Evolutionary conservation across 2,797 vertebrate species (phyloP).

Genomic region (Anguilla marmorata): DNA sequence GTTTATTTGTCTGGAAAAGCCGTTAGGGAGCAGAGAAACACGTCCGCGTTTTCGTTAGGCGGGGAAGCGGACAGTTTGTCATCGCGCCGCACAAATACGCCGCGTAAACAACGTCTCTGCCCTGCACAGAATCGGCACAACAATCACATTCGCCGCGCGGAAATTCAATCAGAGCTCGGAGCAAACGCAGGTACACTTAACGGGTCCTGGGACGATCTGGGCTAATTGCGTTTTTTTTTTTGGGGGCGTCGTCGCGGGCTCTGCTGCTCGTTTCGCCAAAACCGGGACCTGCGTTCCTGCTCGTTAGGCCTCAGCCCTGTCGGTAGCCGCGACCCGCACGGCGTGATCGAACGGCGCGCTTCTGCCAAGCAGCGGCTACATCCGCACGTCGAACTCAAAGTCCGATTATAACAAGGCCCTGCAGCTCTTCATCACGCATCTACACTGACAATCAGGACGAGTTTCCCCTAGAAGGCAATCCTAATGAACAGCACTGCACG

Average conservation of each 20-base stretch:
- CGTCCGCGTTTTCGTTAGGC: neutral
- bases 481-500: neutral
- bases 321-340: neutral
- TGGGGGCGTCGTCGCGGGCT: neutral
- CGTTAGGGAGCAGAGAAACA: neutral
- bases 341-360: neutral
- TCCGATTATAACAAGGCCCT: neutral
- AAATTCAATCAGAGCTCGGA: constrained; percentile 17
- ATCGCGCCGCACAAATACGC: constrained; percentile 7
- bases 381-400: neutral
- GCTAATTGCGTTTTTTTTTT: constrained; percentile 19
- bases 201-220: neutral
- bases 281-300: neutral
- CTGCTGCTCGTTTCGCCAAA: neutral
- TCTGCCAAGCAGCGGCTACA: neutral
- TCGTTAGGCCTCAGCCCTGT: neutral
- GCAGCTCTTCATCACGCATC: neutral
- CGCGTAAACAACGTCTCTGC: neutral
- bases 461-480: neutral
- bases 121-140: constrained; percentile 22
- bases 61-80: constrained; percentile 5
- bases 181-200: neutral
- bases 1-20: constrained; percentile 7
- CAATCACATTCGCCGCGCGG: constrained; percentile 12
- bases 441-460: neutral